These are phyloP conservation scores for Drosophila santomea DNA, from an alignment of 1,140 invertebrate genomes.

Conservation along the genomic window DNA sequence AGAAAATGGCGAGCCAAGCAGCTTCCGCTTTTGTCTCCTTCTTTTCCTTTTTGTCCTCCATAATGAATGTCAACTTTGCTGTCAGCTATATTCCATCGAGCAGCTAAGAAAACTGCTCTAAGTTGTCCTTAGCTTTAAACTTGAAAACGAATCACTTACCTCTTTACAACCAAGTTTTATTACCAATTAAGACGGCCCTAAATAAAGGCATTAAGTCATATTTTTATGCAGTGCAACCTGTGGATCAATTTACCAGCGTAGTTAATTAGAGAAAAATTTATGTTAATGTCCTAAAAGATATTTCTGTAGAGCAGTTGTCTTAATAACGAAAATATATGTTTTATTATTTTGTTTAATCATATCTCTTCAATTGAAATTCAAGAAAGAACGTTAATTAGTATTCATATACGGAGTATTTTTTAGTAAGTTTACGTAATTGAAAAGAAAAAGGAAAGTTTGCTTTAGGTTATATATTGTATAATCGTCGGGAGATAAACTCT, in stretches of 20 bases:
- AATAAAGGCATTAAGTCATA: constrained; percentile 12
- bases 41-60: constrained; percentile 17
- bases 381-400: not conserved
- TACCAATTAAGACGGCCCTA: constrained; percentile 46
- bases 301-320: not conserved
- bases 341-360: not conserved
- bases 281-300: no score
- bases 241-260: constrained; percentile 26
- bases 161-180: constrained; percentile 51
- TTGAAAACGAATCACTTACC: constrained; percentile 57
- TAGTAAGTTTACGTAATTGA: not conserved
- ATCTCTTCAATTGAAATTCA: not conserved
- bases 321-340: constrained; percentile 11
- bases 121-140: constrained; percentile 31
- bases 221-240: constrained; percentile 9
- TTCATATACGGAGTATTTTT: not conserved
- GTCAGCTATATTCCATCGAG: constrained; percentile 33
- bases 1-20: constrained; percentile 69
- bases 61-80: constrained; percentile 75
- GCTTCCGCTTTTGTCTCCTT: constrained; percentile 62
- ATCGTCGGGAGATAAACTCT: not conserved
- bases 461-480: not conserved
- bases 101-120: constrained; percentile 1
- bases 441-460: not conserved
- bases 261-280: constrained; percentile 30